Conservation (phyloP, 2,113 vertebrate species). For the Gorsachius goisagi region DNA sequence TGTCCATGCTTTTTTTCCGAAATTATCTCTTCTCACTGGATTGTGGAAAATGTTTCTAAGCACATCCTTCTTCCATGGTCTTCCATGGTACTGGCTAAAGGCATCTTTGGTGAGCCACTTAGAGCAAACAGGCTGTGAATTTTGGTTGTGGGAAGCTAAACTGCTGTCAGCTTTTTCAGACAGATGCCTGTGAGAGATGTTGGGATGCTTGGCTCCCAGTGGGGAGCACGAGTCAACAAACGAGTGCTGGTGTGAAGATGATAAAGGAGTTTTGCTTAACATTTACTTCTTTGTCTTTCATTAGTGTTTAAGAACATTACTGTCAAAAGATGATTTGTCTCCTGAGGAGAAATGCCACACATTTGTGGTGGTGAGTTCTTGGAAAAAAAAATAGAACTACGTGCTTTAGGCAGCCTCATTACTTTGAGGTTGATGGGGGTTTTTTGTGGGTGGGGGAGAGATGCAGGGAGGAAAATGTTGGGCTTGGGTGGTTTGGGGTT, state of each 20-base stretch:
- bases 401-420: not conserved
- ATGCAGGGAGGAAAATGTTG: not conserved
- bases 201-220: not conserved
- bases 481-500: not conserved
- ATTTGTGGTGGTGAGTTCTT: not conserved
- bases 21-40: not conserved
- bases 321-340: not conserved
- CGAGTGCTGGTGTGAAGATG: not conserved
- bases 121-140: accelerated
- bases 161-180: not conserved
- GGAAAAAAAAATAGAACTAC: not conserved
- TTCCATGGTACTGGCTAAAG: not conserved
- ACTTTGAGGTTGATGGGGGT: not conserved
- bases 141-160: not conserved
- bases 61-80: not conserved
- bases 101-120: not conserved
- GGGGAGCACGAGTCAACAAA: not conserved
- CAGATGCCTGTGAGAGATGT: not conserved
- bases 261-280: not conserved
- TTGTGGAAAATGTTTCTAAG: not conserved
- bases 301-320: not conserved
- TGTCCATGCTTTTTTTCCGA: not conserved
- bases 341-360: not conserved
- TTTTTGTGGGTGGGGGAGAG: too few species aligned
- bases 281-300: not conserved